These are phyloP conservation scores for Oryzias celebensis DNA, from an alignment of 2,113 vertebrate species.

Conservation along the genomic window DNA sequence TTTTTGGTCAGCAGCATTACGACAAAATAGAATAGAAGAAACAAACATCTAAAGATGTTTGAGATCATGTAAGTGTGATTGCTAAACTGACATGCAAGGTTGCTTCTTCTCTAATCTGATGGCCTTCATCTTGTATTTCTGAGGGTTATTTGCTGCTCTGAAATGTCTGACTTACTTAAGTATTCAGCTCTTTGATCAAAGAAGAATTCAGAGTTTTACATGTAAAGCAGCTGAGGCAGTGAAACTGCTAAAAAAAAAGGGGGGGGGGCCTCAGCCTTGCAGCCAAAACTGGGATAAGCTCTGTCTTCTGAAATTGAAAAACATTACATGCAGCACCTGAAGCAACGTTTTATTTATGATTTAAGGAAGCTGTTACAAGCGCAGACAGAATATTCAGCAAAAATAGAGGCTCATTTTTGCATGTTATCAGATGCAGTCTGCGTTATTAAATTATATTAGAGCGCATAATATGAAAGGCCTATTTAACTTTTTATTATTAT, in stretches of 20 bases:
- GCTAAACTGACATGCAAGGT: constrained; percentile 10
- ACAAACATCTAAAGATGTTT: not conserved
- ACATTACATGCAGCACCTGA: not conserved
- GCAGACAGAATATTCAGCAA: not conserved
- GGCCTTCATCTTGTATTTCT: constrained; percentile 14
- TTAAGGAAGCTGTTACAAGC: not conserved
- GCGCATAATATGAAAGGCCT: not conserved
- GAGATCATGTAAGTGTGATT: constrained; percentile 3
- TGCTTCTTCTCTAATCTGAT: constrained; percentile 10
- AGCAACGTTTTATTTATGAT: not conserved
- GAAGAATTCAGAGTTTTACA: constrained; percentile 36
- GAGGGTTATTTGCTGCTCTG: constrained; percentile 21
- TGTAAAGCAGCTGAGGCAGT: constrained; percentile 29
- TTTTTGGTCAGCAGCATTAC: not conserved
- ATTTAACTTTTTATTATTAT: not conserved
- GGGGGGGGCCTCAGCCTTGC: constrained; percentile 14
- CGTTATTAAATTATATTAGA: not conserved
- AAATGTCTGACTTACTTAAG: constrained; percentile 17
- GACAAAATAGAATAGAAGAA: not conserved
- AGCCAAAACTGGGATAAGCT: constrained; percentile 19
- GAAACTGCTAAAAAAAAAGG: constrained; percentile 14
- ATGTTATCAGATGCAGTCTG: not conserved
- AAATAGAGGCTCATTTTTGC: not conserved
- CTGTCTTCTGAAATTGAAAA: constrained; percentile 20
- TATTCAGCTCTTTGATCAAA: constrained; percentile 25